A percentile compares a stretch with the other conserved stretches of the same genome.
These are phyloP conservation scores for Arnoldichthys spilopterus DNA, from an alignment of 2,797 vertebrate genomes.

Conservation along the genomic window DNA sequence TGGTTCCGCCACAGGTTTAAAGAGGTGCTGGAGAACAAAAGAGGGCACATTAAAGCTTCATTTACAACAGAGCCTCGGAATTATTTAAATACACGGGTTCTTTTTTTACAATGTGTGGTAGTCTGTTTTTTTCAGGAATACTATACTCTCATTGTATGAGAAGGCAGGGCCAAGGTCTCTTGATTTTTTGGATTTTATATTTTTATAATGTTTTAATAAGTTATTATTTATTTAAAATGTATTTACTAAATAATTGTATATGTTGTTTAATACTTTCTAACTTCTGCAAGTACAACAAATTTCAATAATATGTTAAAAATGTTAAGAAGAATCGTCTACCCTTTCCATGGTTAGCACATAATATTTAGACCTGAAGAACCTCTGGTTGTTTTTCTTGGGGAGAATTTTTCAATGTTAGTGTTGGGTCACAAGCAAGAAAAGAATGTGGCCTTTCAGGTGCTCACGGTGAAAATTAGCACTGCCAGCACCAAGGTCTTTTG, in stretches of 20 bases:
- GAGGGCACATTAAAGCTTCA: conserved; percentile 21
- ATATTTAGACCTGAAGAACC: conserved; percentile 38
- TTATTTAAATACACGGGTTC: not conserved
- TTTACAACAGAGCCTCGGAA: conserved; percentile 18
- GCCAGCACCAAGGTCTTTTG: conserved; percentile 55
- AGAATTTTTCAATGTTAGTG: conserved; percentile 45
- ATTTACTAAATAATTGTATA: not conserved
- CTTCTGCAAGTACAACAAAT: not conserved
- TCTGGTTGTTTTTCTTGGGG: conserved; percentile 27
- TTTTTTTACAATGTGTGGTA: not conserved
- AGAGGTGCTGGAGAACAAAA: conserved; percentile 36
- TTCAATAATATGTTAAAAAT: not conserved
- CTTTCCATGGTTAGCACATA: conserved; percentile 15
- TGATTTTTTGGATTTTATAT: not conserved
- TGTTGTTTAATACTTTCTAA: not conserved
- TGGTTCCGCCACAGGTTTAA: conserved; percentile 49
- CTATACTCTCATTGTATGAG: not conserved
- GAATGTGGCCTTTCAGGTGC: conserved; percentile 49
- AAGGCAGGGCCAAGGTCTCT: not conserved
- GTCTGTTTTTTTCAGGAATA: not conserved
- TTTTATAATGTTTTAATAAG: not conserved
- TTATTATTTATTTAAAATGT: not conserved
- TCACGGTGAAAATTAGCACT: conserved; percentile 49
- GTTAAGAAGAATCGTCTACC: conserved; percentile 11
- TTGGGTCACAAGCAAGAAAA: conserved; percentile 45